Evolutionary conservation across 2,113 vertebrate genomes (phyloP), one percentile per base, ranked within the genome.

Genomic region (Psilopsiagon aurifrons): DNA sequence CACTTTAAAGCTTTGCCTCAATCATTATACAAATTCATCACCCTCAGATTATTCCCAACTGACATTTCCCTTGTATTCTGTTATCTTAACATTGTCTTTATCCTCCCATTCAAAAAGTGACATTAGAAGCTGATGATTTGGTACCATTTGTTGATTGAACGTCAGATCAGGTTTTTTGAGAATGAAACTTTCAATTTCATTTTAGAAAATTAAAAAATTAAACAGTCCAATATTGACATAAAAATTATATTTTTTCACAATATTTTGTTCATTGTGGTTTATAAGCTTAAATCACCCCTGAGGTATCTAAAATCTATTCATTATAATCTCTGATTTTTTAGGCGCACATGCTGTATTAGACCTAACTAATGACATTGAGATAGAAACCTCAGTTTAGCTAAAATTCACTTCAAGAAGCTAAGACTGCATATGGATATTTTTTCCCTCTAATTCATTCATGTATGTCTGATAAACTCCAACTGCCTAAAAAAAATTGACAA

Each of bases 161-260:
- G n/a, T 82, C 24, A 27, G 20, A 27, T 89, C 23, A n/a, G 4
- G 1, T 37, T 62, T 68, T 85, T 93, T 69, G 15, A 86, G 47
- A 79, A 88, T 57, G 19, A 81, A 95, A 43, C 25, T 63, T 81
- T 60, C 13, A 64, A 23, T 85, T 49, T 31, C 4, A 41, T 84
- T 81, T 84, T 55, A 84, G 84, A 51, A 74, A 82, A 91, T 86
- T 90, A 76, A 86, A 86, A 74, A 69, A 16, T 25, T 37, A 68
- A 83, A 27, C 10, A n/a, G 17, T 44, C 75, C 44, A 85, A 6
- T 47, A 64, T 9, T 68, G 62, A 73, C 19, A 29, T 5, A 60
- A 64, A 16, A 35, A 23, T 81, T 6, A 78, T 83, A 92, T 46
- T 83, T 47, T 80, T 22, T 75, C 29, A 20, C 23, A 63, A 11